Base-by-base conservation (phyloP, 1,140 invertebrate species). In the Ptiloglossa arizonensis region DNA sequence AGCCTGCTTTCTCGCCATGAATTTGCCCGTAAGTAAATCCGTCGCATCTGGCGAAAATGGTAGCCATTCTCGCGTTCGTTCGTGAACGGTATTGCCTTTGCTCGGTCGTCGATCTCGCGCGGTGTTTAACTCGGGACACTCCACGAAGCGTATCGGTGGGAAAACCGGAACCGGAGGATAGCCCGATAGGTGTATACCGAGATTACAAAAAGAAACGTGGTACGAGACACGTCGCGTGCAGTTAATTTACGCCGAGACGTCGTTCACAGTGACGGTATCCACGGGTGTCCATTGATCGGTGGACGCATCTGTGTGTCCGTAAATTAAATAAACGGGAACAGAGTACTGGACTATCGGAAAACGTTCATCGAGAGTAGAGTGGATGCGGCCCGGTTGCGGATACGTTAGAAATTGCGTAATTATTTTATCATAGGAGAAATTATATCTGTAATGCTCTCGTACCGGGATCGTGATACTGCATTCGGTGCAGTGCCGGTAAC, bases 1-100 rank as follows among this genome's bases (percentile, higher is more conserved):
- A 82, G 83, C 60, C 38, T 9, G 78, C 82, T 81, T 84, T 73
- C 72, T 69, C 88, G 79, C 60, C 81, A 90, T 90, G 89, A 87
- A 83, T 84, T 83, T 89, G 50, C 76, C 86, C 46, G 89, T 90
- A 86, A 89, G 89, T 90, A 78, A 59, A 27, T 22, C 17, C 19
- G n/a, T 24, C 44, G 24, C 8, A 22, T 60, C 19, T 32, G 9
- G 1, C 0, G 3, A 22, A 52, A 52, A 29, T 15, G 6, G 0
- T 22, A 22, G 11, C 24, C 3, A 2, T 29, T 29, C 19, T 11
- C 50, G 5, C 13, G 27, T 19, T 32, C 9, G 3, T 1, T 67
- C 52, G 52, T 29, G 1, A 15, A 6, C 13, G 22, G n/a, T 9
- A 3, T 29, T 5, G 27, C 1, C 27, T 17, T 19, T 35, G 29